phyloP scores from a whole-genome alignment of 2,113 vertebrate genomes.

The Pitta sordida region DNA sequence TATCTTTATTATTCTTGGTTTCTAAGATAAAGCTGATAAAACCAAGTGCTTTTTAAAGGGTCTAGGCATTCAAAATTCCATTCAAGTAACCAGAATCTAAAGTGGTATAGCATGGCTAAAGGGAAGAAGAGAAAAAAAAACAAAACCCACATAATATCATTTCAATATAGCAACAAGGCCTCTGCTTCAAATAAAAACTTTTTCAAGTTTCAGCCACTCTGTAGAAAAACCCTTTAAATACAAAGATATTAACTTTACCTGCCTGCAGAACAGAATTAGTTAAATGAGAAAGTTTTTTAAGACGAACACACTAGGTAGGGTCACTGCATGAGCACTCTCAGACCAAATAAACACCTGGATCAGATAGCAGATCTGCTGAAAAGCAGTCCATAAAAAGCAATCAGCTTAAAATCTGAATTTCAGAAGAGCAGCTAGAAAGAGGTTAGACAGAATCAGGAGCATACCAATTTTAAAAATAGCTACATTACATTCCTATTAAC shows the following conservation, averaged over 20 bases:
- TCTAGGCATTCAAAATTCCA: not conserved
- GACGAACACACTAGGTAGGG: not conserved
- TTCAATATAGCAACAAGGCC: not conserved
- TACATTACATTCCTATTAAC: not conserved
- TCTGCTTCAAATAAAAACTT: not conserved
- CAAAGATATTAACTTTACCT: not conserved
- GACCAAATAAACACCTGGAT: not conserved
- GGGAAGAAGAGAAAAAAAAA: not conserved
- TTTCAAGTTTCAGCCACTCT: not conserved
- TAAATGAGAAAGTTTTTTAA: not conserved
- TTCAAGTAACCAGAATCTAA: not conserved
- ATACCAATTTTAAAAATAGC: not conserved
- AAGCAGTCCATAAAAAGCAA: not conserved
- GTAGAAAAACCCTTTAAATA: not conserved
- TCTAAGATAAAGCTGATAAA: not conserved
- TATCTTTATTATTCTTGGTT: not conserved
- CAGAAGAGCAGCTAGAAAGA: not conserved
- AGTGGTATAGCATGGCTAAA: not conserved
- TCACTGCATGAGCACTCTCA: not conserved
- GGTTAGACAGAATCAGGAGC: not conserved
- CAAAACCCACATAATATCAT: rapidly evolving
- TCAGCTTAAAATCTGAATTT: not conserved
- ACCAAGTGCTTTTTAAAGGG: not conserved
- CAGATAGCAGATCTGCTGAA: not conserved
- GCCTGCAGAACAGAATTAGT: not conserved